Conservation (phyloP, 2,113 vertebrate species). For the Ptychochromis oligacanthus region DNA sequence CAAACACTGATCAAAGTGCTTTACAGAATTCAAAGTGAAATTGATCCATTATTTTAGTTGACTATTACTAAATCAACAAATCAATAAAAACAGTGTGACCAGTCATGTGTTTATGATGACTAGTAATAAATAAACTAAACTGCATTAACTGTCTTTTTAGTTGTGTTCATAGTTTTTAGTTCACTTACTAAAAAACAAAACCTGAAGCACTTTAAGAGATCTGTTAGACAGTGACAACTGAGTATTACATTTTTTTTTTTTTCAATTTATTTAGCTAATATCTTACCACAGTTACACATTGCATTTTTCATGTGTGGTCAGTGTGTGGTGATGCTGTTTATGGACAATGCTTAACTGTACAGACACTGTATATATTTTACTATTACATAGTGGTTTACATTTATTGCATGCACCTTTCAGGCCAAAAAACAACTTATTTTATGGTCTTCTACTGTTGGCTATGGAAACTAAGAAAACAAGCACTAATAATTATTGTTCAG, state of each 20-base stretch:
- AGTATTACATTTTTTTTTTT: constrained; percentile 7
- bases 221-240: constrained; percentile 43
- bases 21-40: not conserved
- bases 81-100: not conserved
- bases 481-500: constrained; percentile 72
- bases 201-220: constrained; percentile 73
- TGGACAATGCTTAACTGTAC: constrained; percentile 76
- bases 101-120: not conserved
- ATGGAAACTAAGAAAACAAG: constrained; percentile 67
- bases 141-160: not conserved
- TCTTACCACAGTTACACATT: too few species aligned
- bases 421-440: constrained; percentile 85
- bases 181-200: constrained; percentile 29
- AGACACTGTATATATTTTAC: constrained; percentile 95
- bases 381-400: constrained; percentile 88
- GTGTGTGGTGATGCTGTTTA: constrained; percentile 53
- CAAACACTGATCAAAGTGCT: not conserved
- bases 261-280: constrained; percentile 21
- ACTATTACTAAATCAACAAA: not conserved
- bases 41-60: not conserved
- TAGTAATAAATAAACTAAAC: not conserved
- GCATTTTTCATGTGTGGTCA: constrained; percentile 66
- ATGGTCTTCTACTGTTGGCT: constrained; percentile 86
- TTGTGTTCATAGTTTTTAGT: constrained; percentile 7
- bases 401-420: constrained; percentile 94